Evolutionary conservation across 2,797 vertebrate species (phyloP), one percentile per base, ranked within the genome.

Genomic region (Eulemur albifrons): DNA sequence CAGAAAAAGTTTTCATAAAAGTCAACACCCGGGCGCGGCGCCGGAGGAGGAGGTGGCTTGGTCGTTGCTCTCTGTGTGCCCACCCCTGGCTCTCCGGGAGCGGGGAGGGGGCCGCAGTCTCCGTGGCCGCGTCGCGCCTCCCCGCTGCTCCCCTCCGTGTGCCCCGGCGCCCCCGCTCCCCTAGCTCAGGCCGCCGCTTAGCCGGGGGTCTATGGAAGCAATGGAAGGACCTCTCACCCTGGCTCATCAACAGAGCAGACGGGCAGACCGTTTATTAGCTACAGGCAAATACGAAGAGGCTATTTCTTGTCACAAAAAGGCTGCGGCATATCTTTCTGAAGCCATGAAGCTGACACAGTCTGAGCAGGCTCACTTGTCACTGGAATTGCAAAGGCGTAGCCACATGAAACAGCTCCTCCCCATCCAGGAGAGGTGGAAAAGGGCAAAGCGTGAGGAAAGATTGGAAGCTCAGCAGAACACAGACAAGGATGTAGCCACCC

Each of bases 171-270:
- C 40, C 40, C 40, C 40, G 40, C 43, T 43, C 43, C 43, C 43
- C 43, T 43, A 6, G 43, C 43, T 43, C 43, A 43, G 43, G 43
- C 43, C 7, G 43, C 43, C 43, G 43, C 43, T 43, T 43, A 9
- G 1, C 43, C 43, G 7, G 43, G 43, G 43, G 43, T 43, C 43
- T 43, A 9, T 43, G 43, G 43, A 43, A 8, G 43, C 1, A 9
- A 43, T 43, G 43, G 43, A 43, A 43, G 43, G 43, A 43, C 43
- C 43, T 43, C 43, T 43, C 43, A 43, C 43, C 43, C 43, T 43
- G 99, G 99, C 99, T 98, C 99, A 99, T 98, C 99, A 99, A 97
- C 99, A 99, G 98, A 99, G 99, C 98, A 99, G 99, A 98, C 99
- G 99, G 98, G 99, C 99, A 80, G 99, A 99, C 86, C 99, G 99